phyloP scores from a whole-genome alignment of 2,888 invertebrate genomes.

The Yponomeuta cagnagella region DNA sequence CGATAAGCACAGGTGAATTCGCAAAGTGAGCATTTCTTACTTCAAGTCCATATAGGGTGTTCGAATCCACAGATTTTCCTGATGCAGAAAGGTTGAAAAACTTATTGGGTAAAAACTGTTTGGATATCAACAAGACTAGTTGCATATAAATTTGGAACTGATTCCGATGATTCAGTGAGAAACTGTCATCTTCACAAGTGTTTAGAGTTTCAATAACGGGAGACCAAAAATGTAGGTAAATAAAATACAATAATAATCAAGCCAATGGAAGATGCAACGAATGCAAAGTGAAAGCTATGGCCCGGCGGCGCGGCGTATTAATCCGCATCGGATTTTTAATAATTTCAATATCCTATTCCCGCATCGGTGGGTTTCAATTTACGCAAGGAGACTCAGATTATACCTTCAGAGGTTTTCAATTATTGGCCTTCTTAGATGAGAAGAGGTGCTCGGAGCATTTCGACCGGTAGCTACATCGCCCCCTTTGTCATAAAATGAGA shows the following conservation, averaged over 20 bases:
- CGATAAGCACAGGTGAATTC: constrained; percentile 29
- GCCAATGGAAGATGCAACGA: not conserved
- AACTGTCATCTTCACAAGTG: no score
- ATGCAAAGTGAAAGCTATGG: not conserved
- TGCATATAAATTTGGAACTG: no score
- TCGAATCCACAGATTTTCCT: no score
- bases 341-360: constrained; percentile 38
- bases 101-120: no score
- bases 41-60: not conserved
- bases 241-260: not conserved
- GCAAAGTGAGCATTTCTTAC: constrained; percentile 12
- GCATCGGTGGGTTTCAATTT: constrained; percentile 50
- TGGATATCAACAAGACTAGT: no score
- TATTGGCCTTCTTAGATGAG: constrained; percentile 50
- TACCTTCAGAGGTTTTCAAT: constrained; percentile 55
- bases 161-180: no score
- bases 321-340: constrained; percentile 16
- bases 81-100: no score
- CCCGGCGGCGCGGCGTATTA: not conserved
- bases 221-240: no score
- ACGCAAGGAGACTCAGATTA: constrained; percentile 46
- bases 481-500: not conserved
- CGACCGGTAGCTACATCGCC: not conserved
- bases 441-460: constrained; percentile 32
- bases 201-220: no score